Percentiles rank a stretch among this genome's conserved stretches.
phyloP scores from a whole-genome alignment of 2,888 invertebrate genomes.

The Oscheius sp. region DNA sequence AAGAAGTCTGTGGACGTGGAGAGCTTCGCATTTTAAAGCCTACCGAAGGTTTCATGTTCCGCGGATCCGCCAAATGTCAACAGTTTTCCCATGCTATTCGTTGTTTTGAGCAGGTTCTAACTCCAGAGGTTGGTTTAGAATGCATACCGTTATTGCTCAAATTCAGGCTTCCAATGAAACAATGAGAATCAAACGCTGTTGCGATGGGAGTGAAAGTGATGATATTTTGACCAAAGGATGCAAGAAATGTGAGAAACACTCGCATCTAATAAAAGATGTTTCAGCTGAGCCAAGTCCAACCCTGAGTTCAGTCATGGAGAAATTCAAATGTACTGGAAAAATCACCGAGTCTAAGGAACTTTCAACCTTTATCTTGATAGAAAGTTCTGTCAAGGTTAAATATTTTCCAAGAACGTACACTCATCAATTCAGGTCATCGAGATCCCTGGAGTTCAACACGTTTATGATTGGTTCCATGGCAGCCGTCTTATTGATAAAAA shows the following conservation, averaged over 20 bases:
- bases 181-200: conserved; percentile 3
- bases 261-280: neutral
- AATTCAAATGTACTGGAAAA: conserved; percentile 1
- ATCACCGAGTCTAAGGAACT: neutral
- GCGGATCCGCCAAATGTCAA: neutral
- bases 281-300: neutral
- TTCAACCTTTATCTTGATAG: neutral
- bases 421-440: neutral
- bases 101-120: neutral
- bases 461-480: conserved; percentile 28
- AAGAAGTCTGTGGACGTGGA: neutral
- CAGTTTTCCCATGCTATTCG: neutral
- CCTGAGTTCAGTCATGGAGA: neutral
- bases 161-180: conserved; percentile 10
- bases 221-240: neutral
- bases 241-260: neutral
- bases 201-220: neutral
- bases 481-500: conserved; percentile 16
- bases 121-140: neutral
- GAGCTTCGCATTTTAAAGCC: neutral
- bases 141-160: neutral
- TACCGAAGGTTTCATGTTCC: neutral
- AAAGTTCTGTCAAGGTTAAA: conserved; percentile 5
- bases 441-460: conserved; percentile 8
- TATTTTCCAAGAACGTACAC: neutral